Conservation (phyloP, 2,888 invertebrate species). For the Diplolepis rosae region DNA sequence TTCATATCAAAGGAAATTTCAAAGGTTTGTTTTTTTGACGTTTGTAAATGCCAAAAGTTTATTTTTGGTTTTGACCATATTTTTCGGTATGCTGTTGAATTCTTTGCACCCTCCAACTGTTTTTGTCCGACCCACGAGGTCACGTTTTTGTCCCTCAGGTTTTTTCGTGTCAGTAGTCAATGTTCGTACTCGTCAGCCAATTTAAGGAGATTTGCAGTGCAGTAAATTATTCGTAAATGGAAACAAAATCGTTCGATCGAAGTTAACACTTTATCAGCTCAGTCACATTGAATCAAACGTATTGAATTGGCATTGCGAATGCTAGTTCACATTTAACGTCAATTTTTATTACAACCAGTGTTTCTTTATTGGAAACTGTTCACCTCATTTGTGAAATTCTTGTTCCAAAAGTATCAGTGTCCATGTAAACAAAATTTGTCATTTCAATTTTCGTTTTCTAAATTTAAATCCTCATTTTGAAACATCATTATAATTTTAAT, state of each 20-base stretch:
- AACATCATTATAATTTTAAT: too few species aligned
- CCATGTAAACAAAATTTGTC: neutral
- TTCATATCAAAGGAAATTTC: neutral
- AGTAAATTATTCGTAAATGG: slow-evolving; percentile 16
- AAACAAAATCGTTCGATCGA: neutral
- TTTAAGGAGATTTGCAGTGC: slow-evolving; percentile 26
- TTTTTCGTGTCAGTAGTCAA: slow-evolving; percentile 25
- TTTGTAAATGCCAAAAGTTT: neutral
- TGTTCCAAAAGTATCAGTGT: neutral
- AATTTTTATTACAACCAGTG: neutral
- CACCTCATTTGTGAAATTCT: neutral
- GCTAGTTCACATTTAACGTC: neutral
- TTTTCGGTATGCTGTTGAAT: slow-evolving; percentile 18
- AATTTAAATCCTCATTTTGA: too few species aligned
- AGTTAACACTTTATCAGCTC: slow-evolving; percentile 4
- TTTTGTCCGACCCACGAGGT: slow-evolving; percentile 25
- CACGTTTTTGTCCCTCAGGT: slow-evolving; percentile 7
- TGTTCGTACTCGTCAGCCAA: slow-evolving; percentile 22
- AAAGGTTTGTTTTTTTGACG: slow-evolving; percentile 1
- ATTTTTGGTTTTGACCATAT: slow-evolving; percentile 21
- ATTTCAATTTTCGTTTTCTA: too few species aligned
- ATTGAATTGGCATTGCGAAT: slow-evolving; percentile 6
- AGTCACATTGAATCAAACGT: slow-evolving; percentile 5
- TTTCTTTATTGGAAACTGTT: neutral
- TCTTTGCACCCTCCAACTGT: slow-evolving; percentile 12